Evolutionary conservation across 2,888 invertebrate genomes (phyloP), one percentile per base, ranked within the genome.

Genomic region (Sarcophaga carnaria): DNA sequence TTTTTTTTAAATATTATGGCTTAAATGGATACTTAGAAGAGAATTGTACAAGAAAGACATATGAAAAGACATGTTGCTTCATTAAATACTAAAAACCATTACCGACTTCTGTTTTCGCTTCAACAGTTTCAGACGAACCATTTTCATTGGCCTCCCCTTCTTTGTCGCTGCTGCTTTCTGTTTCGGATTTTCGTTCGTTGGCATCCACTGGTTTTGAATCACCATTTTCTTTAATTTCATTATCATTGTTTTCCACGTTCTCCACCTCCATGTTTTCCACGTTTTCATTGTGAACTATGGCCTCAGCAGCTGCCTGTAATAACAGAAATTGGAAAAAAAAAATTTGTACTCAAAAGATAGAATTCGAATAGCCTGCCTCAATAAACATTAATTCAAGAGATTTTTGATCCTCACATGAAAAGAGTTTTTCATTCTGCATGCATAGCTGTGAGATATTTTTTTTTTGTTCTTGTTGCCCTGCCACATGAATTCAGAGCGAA

Each of bases 81-180:
- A 45, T 6, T 49, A 64, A 80, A 85, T 90, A 88, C 90, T 86
- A 91, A 91, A 91, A 89, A 90, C 91, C 91, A 90, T 92, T 92
- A 92, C 91, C 92, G 90, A 90, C 86, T 87, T 81, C 84, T 76
- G 37, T 14, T 78, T 59, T 4, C 4, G 25, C 67, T 54, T 86
- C 83, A 59, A 77, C 88, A 72, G 81, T 76, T 72, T 37, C 78
- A 69, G 47, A n/a, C 4, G 2, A 12, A 1, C 49, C 72, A 47
- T 83, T 76, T 20, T 22, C 82, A 12, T 64, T 49, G 4, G 59
- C 12, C 6, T 6, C n/a, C 45, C 63, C 59, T 49, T 20, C 60
- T 64, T 84, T 85, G 3, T 88, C 88, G 2, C 45, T 77, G 17
- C 79, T 83, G 4, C 79, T 75, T 6, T 71, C 12, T 3, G 77